Evolutionary conservation across 64 coral and sea anemone genomes (phyloP).

Genomic region (Hydrozoanthus tunicans): DNA sequence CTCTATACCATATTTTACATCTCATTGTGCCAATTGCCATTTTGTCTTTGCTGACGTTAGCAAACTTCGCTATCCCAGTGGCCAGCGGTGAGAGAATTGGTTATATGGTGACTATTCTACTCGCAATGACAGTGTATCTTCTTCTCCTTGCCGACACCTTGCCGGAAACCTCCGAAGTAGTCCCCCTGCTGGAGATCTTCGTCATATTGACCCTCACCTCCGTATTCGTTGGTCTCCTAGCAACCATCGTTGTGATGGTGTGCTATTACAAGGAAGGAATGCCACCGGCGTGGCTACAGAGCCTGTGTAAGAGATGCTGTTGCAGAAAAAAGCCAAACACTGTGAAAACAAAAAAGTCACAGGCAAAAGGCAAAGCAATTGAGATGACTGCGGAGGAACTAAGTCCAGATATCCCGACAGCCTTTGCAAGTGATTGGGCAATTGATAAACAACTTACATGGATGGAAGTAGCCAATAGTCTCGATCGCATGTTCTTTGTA

Average conservation of each 20-base stretch:
- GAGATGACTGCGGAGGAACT: background rate
- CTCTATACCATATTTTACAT: conserved; percentile 26
- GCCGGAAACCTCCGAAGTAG: conserved; percentile 43
- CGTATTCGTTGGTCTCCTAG: conserved; percentile 11
- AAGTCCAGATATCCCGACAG: background rate
- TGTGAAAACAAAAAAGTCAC: background rate
- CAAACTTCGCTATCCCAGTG: conserved; percentile 30
- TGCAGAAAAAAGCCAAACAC: background rate
- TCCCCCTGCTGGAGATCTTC: conserved; percentile 28
- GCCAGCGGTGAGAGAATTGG: conserved; percentile 38
- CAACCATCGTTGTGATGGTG: conserved; percentile 9
- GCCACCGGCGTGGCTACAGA: conserved; percentile 8
- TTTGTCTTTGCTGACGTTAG: conserved; percentile 26
- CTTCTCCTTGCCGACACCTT: conserved; percentile 27
- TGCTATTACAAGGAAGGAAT: conserved; percentile 28
- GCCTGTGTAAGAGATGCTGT: background rate
- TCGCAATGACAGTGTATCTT: conserved; percentile 32
- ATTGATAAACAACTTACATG: background rate
- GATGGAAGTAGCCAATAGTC: conserved; percentile 22
- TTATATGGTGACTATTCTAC: conserved; percentile 23
- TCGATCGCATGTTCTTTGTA: conserved; percentile 43
- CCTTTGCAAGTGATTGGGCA: background rate
- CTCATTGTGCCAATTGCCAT: conserved; percentile 25
- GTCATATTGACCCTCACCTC: conserved; percentile 17
- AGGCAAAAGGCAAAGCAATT: background rate